Base-by-base conservation (phyloP, 2,888 invertebrate genomes). In the Hoplodrina blanda region DNA sequence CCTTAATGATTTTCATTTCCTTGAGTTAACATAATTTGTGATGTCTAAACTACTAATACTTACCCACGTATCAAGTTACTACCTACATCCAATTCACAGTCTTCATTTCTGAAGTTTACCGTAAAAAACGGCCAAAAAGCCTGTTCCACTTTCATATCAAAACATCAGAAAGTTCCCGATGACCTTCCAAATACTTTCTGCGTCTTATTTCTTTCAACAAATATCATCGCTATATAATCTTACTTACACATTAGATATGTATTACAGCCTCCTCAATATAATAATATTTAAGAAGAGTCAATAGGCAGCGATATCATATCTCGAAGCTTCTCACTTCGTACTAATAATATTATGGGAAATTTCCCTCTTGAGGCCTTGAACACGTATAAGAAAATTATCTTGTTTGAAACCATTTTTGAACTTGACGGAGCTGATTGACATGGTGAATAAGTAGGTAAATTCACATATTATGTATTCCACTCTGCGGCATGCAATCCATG, bases 211-310 rank as follows among this genome's bases (percentile, higher is more conserved):
- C 3, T 59, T 49, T 19, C n/a, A 49, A 33, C 41, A 25, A 59
- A 67, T 57, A 20, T 30, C 11, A 41, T 59, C 20, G n/a, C 4
- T 57, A 57, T 37, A n/a, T 53, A 49, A 37, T 53, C n/a, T 53
- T 54, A 75, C 41, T 67, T 53, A 75, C 57, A 53, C 19, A 57
- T 64, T 50, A 74, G 4, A 10, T 53, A 46, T 46, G 17, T 46
- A 53, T 41, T 46, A 41, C 37, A 53, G n/a, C 15, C 15, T 25
- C 15, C n/a, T 11, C 46, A 53, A 17, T 46, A 46, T 46, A 17
- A 46, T 46, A 17, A 46, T 53, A 44, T 73, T 55, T 25, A n/a
- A 4, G n/a, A n/a, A 6, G 15, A 57, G 19, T 57, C 50, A 65
- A 46, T 37, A 37, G 25, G n/a, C 33, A 37, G 33, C 13, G n/a